Conservation (phyloP, 2,888 invertebrate genomes). For the Pardosa pseudoannulata region DNA sequence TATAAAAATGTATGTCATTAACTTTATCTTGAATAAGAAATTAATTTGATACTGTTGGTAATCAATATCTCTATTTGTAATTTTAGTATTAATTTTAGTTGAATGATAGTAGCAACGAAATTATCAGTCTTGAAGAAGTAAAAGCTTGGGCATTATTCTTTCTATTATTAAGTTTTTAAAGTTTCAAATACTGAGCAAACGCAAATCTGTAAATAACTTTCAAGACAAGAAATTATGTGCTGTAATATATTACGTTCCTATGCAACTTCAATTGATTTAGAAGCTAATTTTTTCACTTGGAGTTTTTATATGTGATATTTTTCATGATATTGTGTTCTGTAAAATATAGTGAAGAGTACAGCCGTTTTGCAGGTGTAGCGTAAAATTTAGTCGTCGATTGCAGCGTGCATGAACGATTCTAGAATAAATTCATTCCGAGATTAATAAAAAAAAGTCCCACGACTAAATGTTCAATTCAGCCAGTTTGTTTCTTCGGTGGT, state of each 20-base stretch:
- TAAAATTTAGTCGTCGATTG: background rate
- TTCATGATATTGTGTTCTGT: slow-evolving; percentile 1
- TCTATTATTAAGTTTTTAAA: background rate
- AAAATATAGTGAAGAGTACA: background rate
- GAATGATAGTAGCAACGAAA: too few relatives aligned
- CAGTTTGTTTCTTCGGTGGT: too few relatives aligned
- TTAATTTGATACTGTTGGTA: too few relatives aligned
- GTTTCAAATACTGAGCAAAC: background rate
- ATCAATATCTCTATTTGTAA: too few relatives aligned
- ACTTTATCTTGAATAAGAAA: too few relatives aligned
- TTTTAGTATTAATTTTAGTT: too few relatives aligned
- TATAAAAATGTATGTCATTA: too few relatives aligned
- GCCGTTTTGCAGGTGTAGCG: background rate
- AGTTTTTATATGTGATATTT: slow-evolving; percentile 1
- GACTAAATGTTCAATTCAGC: background rate
- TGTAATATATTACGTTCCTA: background rate
- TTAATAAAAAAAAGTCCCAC: too few relatives aligned
- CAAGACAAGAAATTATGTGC: background rate
- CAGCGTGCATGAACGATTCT: background rate
- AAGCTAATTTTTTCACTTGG: slow-evolving; percentile 2
- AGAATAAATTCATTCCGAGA: too few relatives aligned
- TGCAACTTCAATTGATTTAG: background rate
- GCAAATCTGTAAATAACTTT: background rate
- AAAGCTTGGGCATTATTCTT: background rate
- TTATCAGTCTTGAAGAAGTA: too few relatives aligned